Evolutionary conservation across 2,888 invertebrate genomes (phyloP), one percentile per base, ranked within the genome.

Genomic region (Chloroclystis v-ata): DNA sequence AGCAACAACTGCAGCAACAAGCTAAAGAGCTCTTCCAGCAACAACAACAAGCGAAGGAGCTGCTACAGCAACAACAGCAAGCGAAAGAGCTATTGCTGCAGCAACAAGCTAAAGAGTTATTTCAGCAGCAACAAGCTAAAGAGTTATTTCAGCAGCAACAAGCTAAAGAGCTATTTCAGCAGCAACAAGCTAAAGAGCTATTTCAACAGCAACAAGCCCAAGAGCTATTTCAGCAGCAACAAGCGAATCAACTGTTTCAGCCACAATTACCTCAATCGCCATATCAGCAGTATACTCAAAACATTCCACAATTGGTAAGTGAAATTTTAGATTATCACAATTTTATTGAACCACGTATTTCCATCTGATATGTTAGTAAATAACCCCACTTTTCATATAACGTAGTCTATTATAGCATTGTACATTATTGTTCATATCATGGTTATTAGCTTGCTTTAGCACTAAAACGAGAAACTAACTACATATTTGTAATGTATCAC

Each of bases 301-400:
- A 89, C 84, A 85, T 87, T 82, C 88, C 89, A 79, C 88, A 86
- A 63, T 65, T 89, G 72, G 90, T 90, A 63, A 89, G 89, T 69
- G 5, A 14, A 6, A 16, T 28, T 14, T 14, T 13, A 0, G 1
- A 9, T 13, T 14, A 4, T 14, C 4, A 14, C 14, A 30, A 30
- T 1, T 9, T 9, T 9, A 13, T 9, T 9, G n/a, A 29, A 12
- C 1, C 4, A 29, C 3, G 2, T 29, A 8, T 4, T 8, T 29
- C 12, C 11, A 12, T 6, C n/a, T 6, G 11, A 29, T n/a, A n/a
- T n/a, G n/a, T n/a, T n/a, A n/a, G n/a, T n/a, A n/a, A n/a, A n/a
- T n/a, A n/a, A n/a, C n/a, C n/a, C n/a, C n/a, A n/a, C n/a, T n/a
- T n/a, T n/a, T n/a, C n/a, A n/a, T n/a, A n/a, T n/a, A n/a, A n/a